Evolutionary conservation across 2,888 invertebrate genomes (phyloP).

Genomic region (Andricus quercusramuli): DNA sequence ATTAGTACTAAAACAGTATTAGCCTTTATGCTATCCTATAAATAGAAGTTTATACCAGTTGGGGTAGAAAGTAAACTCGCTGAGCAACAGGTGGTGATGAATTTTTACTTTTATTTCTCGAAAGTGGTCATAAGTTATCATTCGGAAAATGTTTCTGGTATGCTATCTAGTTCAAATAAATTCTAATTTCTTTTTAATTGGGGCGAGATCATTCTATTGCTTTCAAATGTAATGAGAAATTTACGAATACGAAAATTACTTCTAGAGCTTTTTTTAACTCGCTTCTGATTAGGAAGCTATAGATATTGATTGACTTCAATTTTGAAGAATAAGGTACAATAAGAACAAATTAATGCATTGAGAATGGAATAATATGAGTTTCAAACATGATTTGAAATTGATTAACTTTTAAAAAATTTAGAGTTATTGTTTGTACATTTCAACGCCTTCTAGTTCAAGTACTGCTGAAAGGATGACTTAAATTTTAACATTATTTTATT

Average conservation of each 20-base stretch:
- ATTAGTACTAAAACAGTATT: conserved; percentile 26
- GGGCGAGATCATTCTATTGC: neutral
- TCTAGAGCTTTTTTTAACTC: neutral
- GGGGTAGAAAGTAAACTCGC: conserved; percentile 17
- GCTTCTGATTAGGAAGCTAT: neutral
- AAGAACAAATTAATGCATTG: too few relatives aligned
- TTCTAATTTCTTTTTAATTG: neutral
- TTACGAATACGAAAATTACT: neutral
- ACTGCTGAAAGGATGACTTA: too few relatives aligned
- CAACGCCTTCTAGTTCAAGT: too few relatives aligned
- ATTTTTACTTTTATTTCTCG: neutral
- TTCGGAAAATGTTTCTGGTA: neutral
- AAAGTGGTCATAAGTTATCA: conserved; percentile 19
- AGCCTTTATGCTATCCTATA: conserved; percentile 21
- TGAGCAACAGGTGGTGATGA: conserved; percentile 24
- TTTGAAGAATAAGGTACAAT: too few relatives aligned
- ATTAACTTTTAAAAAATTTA: too few relatives aligned
- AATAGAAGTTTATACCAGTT: conserved; percentile 12
- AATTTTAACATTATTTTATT: too few relatives aligned
- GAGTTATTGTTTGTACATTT: too few relatives aligned
- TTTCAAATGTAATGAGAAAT: neutral
- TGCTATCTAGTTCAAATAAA: neutral
- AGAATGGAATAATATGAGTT: too few relatives aligned
- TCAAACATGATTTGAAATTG: too few relatives aligned
- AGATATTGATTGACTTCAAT: too few relatives aligned